These are phyloP conservation scores for Enteromius argenteus DNA, from an alignment of 2,797 vertebrate genomes.

Conservation along the genomic window DNA sequence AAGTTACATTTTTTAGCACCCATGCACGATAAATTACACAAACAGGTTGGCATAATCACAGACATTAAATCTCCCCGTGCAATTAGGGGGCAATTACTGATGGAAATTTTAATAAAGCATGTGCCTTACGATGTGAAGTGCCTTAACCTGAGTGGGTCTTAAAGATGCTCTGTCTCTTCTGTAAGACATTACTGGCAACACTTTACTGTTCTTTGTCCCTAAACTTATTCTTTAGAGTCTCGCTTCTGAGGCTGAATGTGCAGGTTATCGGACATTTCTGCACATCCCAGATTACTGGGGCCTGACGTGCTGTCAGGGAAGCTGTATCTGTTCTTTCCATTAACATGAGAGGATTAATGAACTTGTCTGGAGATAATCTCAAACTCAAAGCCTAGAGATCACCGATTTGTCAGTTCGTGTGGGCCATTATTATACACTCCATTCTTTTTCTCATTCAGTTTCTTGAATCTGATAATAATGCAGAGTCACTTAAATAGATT, in stretches of 20 bases:
- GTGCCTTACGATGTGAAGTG: slow-evolving; percentile 43
- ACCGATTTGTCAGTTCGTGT: background rate
- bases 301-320: slow-evolving; percentile 35
- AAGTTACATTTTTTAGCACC: slow-evolving; percentile 55
- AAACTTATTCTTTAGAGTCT: background rate
- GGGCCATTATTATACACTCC: slow-evolving; percentile 2
- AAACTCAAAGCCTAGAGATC: slow-evolving; percentile 2
- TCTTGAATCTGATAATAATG: background rate
- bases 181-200: slow-evolving; percentile 11
- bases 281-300: slow-evolving; percentile 7
- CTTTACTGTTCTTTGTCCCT: background rate
- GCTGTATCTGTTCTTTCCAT: slow-evolving; percentile 41
- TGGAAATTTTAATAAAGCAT: slow-evolving; percentile 55
- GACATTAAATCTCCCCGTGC: slow-evolving; percentile 55
- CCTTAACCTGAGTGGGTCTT: slow-evolving; percentile 44
- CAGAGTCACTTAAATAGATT: background rate
- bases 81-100: slow-evolving; percentile 59
- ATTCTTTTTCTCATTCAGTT: background rate
- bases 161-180: slow-evolving; percentile 21
- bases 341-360: slow-evolving; percentile 41
- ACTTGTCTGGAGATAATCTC: slow-evolving; percentile 40
- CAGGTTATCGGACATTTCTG: slow-evolving; percentile 21
- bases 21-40: slow-evolving; percentile 54
- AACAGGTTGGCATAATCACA: slow-evolving; percentile 58
- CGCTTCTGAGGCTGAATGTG: background rate